Base-by-base conservation (phyloP, 2,888 invertebrate species). In the Aelia acuminata region DNA sequence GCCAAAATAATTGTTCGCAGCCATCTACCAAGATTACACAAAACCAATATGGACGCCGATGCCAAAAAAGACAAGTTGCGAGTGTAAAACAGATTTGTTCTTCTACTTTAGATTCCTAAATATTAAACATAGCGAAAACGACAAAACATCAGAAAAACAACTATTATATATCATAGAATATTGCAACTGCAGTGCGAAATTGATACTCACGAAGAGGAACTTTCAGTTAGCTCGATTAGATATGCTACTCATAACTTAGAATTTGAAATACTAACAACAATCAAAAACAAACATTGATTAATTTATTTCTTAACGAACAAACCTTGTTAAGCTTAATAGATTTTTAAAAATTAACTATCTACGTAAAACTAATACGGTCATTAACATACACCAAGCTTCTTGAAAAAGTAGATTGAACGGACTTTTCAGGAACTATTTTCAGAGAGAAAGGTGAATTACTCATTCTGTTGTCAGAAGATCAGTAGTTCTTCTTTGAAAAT, bases 1-100 rank as follows among this genome's bases (percentile, higher is more conserved):
- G 92, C 97, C 97, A 93, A 97, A 97, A 94, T 97, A 98, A 95
- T 98, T 98, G 94, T 97, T 97, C 93, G 97, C 95, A 93, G 96
- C 96, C 96, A 96, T 87, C 70, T 75, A 87, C 70, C 84, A 88
- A 48, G 43, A 22, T 47, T 70, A 63, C 86, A 88, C 63, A 89
- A 88, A 87, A 87, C 87, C 89, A 89, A 89, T 84, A 89, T 89
- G 89, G 89, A 88, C 87, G 89, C 86, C 57, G 80, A 80, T 22
- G 50, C 47, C 43, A 84, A 48, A 84, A 84, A 70, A 70, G 63
- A 70, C 63, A 70, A 70, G 63, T 70, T 20, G 31, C 63, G 0
- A 70, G 31, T 31, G 18, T 35, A 31, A 63, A 57, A 57, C 57
- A 26, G 35, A 70, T 35, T 35, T 31, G 8, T 70, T 2, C 20